phyloP scores from a whole-genome alignment of 2,113 vertebrate genomes.

The Natator depressus region DNA sequence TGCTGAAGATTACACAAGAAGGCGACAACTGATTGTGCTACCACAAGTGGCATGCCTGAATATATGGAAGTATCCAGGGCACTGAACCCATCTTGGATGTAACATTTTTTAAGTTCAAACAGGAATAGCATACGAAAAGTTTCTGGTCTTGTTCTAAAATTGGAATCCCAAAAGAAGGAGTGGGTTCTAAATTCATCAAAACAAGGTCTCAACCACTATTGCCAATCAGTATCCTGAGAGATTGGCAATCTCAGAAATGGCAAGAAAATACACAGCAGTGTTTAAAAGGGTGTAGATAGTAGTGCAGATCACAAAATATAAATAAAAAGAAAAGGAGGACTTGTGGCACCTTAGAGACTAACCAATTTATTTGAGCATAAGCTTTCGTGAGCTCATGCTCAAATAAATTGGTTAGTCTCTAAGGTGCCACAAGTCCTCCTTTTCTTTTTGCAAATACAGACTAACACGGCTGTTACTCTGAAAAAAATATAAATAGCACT shows the following conservation, averaged over 20 bases:
- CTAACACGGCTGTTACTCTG: too few relatives aligned
- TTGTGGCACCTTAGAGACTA: too few relatives aligned
- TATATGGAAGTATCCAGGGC: background rate
- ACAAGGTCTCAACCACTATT: background rate
- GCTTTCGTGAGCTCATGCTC: too few relatives aligned
- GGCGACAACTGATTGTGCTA: background rate
- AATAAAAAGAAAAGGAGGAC: too few relatives aligned
- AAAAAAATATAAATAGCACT: background rate
- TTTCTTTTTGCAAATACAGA: too few relatives aligned
- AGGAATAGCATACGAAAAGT: background rate
- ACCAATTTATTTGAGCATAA: too few relatives aligned
- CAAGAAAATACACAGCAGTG: slow-evolving; percentile 13
- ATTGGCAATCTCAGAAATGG: background rate
- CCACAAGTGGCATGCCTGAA: background rate
- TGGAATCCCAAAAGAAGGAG: too few relatives aligned
- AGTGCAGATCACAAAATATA: slow-evolving; percentile 3
- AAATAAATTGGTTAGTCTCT: too few relatives aligned
- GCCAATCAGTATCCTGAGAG: background rate
- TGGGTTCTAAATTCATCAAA: background rate
- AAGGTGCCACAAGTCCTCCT: too few relatives aligned
- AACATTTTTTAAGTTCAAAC: background rate
- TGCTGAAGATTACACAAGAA: background rate
- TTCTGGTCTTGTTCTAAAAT: background rate
- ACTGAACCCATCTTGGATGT: background rate
- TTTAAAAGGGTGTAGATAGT: background rate